Conservation (phyloP, 2,797 vertebrate genomes). For the Okamejei kenojei region DNA sequence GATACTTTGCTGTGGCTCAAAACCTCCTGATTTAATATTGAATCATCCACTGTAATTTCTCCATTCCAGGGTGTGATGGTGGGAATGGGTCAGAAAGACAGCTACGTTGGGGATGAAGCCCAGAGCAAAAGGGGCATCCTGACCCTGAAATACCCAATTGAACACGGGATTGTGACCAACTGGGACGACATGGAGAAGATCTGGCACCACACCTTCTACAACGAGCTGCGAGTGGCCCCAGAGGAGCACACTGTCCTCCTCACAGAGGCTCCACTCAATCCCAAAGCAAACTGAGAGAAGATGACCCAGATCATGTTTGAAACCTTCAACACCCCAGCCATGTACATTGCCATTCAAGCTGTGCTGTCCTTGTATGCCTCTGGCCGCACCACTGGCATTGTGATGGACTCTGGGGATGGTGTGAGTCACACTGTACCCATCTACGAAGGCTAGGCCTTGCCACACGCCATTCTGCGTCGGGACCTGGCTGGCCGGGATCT, state of each 20-base stretch:
- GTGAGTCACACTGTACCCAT: constrained; percentile 6
- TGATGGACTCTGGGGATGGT: constrained; percentile 13
- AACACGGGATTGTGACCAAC: constrained; percentile 74
- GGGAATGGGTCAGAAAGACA: constrained; percentile 77
- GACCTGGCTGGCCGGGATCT: constrained; percentile 7
- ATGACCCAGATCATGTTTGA: constrained; percentile 80
- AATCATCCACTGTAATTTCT: not conserved
- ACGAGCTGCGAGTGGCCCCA: constrained; percentile 69
- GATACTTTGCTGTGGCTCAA: too few relatives aligned
- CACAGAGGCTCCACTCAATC: constrained; percentile 69
- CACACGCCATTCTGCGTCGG: not conserved
- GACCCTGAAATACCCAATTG: constrained; percentile 73
- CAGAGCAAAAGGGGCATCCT: constrained; percentile 76
- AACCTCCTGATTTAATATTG: not conserved
- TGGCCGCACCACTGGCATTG: constrained; percentile 59
- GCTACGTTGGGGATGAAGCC: constrained; percentile 70
- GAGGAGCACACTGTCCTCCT: constrained; percentile 76
- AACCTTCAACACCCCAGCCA: constrained; percentile 72
- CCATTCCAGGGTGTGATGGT: constrained; percentile 66
- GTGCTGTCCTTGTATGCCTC: constrained; percentile 67
- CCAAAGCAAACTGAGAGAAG: constrained; percentile 77
- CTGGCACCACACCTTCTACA: constrained; percentile 77
- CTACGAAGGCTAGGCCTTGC: constrained; percentile 9
- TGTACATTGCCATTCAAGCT: constrained; percentile 66
- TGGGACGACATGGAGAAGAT: constrained; percentile 80